Evolutionary conservation across 2,888 invertebrate genomes (phyloP), one percentile per base, ranked within the genome.

Genomic region (Spodoptera exigua): DNA sequence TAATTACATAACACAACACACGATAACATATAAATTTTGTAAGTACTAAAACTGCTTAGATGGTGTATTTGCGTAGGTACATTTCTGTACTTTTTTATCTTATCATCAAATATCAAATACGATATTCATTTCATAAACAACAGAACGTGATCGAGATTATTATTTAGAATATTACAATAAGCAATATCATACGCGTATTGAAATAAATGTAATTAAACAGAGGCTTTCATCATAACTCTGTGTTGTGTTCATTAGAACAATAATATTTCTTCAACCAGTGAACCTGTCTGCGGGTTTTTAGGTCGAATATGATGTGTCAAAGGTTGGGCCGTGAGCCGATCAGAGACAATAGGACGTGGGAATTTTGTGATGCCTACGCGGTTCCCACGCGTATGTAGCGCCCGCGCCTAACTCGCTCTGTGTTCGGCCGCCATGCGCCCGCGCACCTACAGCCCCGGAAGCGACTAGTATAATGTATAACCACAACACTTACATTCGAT

Each of bases 291-390:
- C 54, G 54, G 62, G 74, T 79, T 83, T 74, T 78, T 83, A 76
- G 79, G 81, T 82, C 81, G 79, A 63, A 67, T 79, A 70, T 76
- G 74, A 78, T 66, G 73, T 79, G 74, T 75, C 76, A 79, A 79
- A 82, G 81, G 82, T 79, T 72, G 69, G 76, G 57, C 71, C 71
- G 66, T 75, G 75, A 70, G 66, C 37, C 64, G 58, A 66, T 72
- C 60, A 57, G 53, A 76, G 74, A 87, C 86, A 88, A 87, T 83
- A 74, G 78, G 66, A 81, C 85, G 86, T 88, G 87, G 86, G 87
- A 86, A 85, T 78, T 71, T 63, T 67, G 69, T 68, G 78, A 70
- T 70, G 79, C 70, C 73, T 65, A 69, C 77, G 61, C 69, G 78
- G 70, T 86, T 86, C 86, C 85, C 84, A 87, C 85, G 85, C 78